phyloP scores from a whole-genome alignment of 1,140 invertebrate genomes.

The Zelostemma sp. region DNA sequence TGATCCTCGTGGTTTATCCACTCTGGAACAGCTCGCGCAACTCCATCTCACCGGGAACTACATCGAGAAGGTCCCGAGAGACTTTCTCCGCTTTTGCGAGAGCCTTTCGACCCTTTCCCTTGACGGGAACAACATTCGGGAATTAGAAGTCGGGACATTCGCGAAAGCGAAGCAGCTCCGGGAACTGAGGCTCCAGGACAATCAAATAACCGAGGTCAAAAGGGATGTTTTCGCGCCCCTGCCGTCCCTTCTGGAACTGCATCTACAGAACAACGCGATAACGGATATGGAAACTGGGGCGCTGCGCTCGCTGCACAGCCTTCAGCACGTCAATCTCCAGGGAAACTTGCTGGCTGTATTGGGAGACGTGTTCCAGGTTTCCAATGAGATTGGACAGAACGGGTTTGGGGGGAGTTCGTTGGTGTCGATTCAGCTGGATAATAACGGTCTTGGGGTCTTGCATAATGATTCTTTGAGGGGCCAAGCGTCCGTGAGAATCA shows the following conservation, averaged over 20 bases:
- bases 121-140: constrained; percentile 89
- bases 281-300: constrained; percentile 85
- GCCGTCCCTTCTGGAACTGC: constrained; percentile 83
- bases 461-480: constrained; percentile 84
- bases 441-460: constrained; percentile 83
- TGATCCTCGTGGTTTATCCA: constrained; percentile 79
- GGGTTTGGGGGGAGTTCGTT: constrained; percentile 69
- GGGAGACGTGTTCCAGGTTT: constrained; percentile 83
- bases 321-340: constrained; percentile 92
- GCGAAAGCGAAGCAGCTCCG: constrained; percentile 78
- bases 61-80: constrained; percentile 79
- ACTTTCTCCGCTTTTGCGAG: constrained; percentile 80
- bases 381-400: constrained; percentile 39
- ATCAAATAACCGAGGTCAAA: constrained; percentile 81
- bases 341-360: constrained; percentile 82
- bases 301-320: constrained; percentile 82
- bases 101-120: constrained; percentile 87
- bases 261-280: constrained; percentile 89
- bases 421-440: constrained; percentile 87
- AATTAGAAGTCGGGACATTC: constrained; percentile 85
- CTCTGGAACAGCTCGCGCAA: constrained; percentile 82
- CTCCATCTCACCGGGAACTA: constrained; percentile 86
- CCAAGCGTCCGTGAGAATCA: constrained; percentile 84
- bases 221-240: constrained; percentile 85
- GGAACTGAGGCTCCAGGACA: constrained; percentile 90